These are phyloP conservation scores for Tachysurus vachellii DNA, from an alignment of 2,113 vertebrate species.

Conservation along the genomic window DNA sequence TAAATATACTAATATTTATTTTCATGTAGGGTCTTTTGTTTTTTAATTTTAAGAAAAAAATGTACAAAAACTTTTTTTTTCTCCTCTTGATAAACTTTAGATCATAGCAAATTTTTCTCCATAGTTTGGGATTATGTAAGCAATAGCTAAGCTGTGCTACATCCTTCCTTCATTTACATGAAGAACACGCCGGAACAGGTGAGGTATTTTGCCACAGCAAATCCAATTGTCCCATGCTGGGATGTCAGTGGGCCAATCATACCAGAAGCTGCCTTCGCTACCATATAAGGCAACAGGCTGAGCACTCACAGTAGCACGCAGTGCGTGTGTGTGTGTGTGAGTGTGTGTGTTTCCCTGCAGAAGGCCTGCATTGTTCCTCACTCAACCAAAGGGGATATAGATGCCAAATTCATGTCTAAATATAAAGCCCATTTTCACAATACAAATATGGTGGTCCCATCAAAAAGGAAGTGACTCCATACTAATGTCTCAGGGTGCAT, in stretches of 20 bases:
- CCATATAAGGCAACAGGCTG: slow-evolving; percentile 59
- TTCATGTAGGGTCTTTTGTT: not conserved
- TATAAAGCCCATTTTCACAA: slow-evolving; percentile 38
- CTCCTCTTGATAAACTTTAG: not conserved
- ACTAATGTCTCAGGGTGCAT: not conserved
- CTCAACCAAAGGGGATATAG: slow-evolving; percentile 39
- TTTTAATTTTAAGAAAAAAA: not conserved
- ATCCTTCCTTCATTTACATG: slow-evolving; percentile 42
- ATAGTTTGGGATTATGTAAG: not conserved
- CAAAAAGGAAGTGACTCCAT: slow-evolving; percentile 13
- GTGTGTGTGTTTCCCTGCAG: slow-evolving; percentile 50
- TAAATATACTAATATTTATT: not conserved
- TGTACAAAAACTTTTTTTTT: not conserved
- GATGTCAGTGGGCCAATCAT: slow-evolving; percentile 54
- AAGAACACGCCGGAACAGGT: slow-evolving; percentile 46
- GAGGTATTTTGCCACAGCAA: slow-evolving; percentile 49
- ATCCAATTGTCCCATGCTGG: slow-evolving; percentile 15
- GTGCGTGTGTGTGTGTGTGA: slow-evolving; percentile 46
- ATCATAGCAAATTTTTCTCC: not conserved
- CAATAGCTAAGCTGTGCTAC: not conserved
- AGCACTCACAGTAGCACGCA: slow-evolving; percentile 21
- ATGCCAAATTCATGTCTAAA: slow-evolving; percentile 40
- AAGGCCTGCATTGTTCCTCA: slow-evolving; percentile 56
- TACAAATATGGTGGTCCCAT: slow-evolving; percentile 24
- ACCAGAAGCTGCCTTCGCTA: slow-evolving; percentile 46